Base-by-base conservation (phyloP, 2,888 invertebrate genomes). In the Chorisops tibialis region DNA sequence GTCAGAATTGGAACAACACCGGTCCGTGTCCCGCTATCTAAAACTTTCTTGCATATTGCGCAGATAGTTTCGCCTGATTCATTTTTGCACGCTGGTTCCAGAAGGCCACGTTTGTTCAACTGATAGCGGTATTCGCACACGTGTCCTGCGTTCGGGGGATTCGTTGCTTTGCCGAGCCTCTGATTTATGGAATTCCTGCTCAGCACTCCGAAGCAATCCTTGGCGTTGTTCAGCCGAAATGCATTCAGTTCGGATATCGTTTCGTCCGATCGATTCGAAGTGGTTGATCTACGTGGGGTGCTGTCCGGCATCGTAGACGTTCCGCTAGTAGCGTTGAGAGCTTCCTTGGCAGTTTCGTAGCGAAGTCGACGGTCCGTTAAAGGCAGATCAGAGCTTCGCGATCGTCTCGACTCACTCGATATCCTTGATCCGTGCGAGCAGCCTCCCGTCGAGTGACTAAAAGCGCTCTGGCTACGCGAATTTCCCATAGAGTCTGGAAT, bases 361-460 rank as follows among this genome's bases (percentile, higher is more conserved):
- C 19, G 45, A 7, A 43, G 56, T 9, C 56, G 56, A 11, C 43
- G 56, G 4, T 56, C 56, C 43, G 45, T 52, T n/a, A 52, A 21
- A 6, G 19, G 37, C 2, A 52, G 21, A 38, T 50, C 35, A 5
- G 35, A 30, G n/a, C n/a, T 24, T 18, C n/a, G 30, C 16, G 16
- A 6, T 6, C 11, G n/a, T n/a, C n/a, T n/a, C 30, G 12, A 2
- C 22, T 2, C 16, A 21, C 7, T 30, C 4, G 45, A 45, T n/a
- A 21, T 38, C 1, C 22, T 5, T 2, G 52, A 54, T 19, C 38
- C 12, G 7, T 21, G 14, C 7, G 43, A 22, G 18, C 14, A 41
- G 4, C 19, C 21, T 12, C 21, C 22, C 6, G 41, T 14, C 1
- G 43, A 56, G 16, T 56, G 56, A n/a, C n/a, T n/a, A n/a, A n/a